Base-by-base conservation (phyloP, 2,113 vertebrate species). In the human region DNA sequence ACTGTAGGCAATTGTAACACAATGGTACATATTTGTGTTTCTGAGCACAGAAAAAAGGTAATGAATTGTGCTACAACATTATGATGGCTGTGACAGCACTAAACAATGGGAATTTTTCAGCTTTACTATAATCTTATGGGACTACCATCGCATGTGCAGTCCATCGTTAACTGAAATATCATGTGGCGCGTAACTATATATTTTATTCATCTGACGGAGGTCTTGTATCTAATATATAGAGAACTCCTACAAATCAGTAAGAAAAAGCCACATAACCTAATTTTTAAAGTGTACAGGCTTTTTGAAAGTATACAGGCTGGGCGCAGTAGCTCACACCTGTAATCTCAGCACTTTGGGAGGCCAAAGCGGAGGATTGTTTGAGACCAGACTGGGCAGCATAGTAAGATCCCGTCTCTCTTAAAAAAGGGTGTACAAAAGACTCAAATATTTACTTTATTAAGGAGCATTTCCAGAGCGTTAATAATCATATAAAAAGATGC, bases 251-350 rank as follows among this genome's bases (percentile, higher is more conserved):
- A 85, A 64, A 75, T 48, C 50, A 68, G 8, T 32, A 79, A 68
- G 92, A 86, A 86, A 90, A 66, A 84, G 38, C 10, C 64, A 95
- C 61, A 45, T 81, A 79, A 87, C 57, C 50, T 86, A 52, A 87
- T 45, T 89, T 93, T 32, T 55, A 57, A 93, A 66, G 40, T 16
- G 8, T 22, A 59, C 23, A 59, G 57, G 57, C 57, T 59, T 59
- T 59, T 59, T 25, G 8, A 59, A 59, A 59, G 57, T 59, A 59
- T 59, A 59, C 57, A 59, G 57, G 57, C 57, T 10, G 23, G 9
- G 57, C 57, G 5, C 23, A 25, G 57, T 59, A 22, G 57, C 57
- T 59, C 23, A 25, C 57, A 59, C 57, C 57, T 59, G 57, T 25
- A 59, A 25, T 59, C 57, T 59, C 57, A 59, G 57, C 57, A 11